Conservation (phyloP, 2,113 vertebrate genomes). For the Lutjanus erythropterus region DNA sequence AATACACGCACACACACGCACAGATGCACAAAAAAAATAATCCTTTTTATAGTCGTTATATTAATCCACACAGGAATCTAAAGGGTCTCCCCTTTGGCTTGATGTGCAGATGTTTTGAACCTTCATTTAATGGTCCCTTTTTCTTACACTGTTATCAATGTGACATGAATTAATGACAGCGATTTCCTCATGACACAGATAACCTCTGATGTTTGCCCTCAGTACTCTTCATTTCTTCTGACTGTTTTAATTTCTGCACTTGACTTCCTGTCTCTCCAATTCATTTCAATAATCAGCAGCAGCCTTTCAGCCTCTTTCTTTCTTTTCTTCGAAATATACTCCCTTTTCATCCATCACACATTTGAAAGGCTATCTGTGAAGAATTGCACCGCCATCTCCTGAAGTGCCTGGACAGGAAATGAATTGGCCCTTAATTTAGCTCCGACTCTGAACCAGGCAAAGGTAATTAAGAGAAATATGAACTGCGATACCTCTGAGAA, state of each 20-base stretch:
- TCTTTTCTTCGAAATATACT: background rate
- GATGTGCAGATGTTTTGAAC: background rate
- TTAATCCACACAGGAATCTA: slow-evolving; percentile 51
- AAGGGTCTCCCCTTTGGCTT: slow-evolving; percentile 16
- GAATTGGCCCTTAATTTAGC: slow-evolving; percentile 74
- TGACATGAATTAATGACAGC: slow-evolving; percentile 7
- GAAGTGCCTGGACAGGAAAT: slow-evolving; percentile 63
- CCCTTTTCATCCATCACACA: slow-evolving; percentile 49
- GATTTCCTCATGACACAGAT: background rate
- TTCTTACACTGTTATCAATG: background rate
- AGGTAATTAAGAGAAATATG: slow-evolving; percentile 73
- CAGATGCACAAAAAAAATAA: slow-evolving; percentile 31
- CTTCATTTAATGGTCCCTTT: slow-evolving; percentile 6
- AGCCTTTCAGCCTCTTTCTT: slow-evolving; percentile 27
- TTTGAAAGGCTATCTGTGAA: slow-evolving; percentile 57
- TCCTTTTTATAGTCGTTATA: slow-evolving; percentile 48
- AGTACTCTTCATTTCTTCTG: background rate
- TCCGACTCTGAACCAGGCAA: slow-evolving; percentile 44
- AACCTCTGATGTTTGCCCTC: slow-evolving; percentile 11
- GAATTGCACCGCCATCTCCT: slow-evolving; percentile 39
- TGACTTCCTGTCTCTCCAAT: background rate
- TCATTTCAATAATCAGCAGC: slow-evolving; percentile 14
- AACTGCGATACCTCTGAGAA: slow-evolving; percentile 49
- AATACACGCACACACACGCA: background rate
- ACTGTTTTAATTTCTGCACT: background rate